Percentiles rank a stretch among this genome's conserved stretches.
Evolutionary conservation across 2,888 invertebrate species (phyloP).

Genomic region (Physocephala rufipes): DNA sequence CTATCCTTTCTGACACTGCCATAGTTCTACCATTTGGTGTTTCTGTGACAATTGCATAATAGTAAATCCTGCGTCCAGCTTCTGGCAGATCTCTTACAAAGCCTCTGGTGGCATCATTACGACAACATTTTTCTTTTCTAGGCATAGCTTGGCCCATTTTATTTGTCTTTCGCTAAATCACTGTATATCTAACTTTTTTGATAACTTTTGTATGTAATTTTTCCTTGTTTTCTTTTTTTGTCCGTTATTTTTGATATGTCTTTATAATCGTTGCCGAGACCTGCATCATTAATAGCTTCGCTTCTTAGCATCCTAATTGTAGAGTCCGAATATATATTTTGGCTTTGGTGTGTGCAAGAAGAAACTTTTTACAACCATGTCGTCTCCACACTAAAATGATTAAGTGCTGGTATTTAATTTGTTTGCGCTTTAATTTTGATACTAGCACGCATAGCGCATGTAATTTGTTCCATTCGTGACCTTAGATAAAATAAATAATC

Average conservation of each 20-base stretch:
- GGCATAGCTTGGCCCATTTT: not conserved
- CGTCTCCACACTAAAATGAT: too few relatives aligned
- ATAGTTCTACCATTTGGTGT: not conserved
- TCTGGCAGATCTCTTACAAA: not conserved
- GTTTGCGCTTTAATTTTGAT: too few relatives aligned
- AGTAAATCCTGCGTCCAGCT: not conserved
- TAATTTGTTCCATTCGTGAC: not conserved
- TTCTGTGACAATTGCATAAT: slow-evolving; percentile 13
- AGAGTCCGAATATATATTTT: slow-evolving; percentile 11
- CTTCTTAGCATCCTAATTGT: not conserved
- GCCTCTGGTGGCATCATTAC: not conserved
- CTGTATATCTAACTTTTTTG: not conserved
- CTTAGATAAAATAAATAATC: slow-evolving; percentile 16
- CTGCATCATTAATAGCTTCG: not conserved
- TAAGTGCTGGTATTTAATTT: too few relatives aligned
- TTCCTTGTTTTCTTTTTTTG: not conserved
- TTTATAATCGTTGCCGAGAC: not conserved
- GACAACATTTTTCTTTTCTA: not conserved
- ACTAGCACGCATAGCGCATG: too few relatives aligned
- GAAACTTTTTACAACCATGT: too few relatives aligned
- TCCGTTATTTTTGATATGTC: not conserved
- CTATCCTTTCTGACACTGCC: not conserved
- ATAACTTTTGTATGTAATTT: not conserved
- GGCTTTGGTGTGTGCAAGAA: too few relatives aligned
- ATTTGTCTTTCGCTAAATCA: slow-evolving; percentile 2